These are phyloP conservation scores for Miniopterus natalensis DNA, from an alignment of 2,113 vertebrate genomes.

Conservation along the genomic window DNA sequence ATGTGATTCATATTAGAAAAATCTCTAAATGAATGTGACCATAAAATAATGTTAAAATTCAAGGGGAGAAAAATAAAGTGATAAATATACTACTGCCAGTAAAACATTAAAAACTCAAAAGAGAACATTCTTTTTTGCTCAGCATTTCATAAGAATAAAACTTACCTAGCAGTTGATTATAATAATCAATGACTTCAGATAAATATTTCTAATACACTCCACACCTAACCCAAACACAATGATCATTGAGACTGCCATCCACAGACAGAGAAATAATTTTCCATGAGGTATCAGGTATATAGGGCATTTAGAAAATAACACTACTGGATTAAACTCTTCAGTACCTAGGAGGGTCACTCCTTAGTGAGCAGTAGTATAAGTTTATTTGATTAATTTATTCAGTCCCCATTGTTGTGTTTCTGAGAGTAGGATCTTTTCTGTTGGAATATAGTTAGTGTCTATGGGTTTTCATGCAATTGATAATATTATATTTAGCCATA, in stretches of 20 bases:
- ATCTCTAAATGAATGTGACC: background rate
- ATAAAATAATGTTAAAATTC: slow-evolving; percentile 37
- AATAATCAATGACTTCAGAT: background rate
- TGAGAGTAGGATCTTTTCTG: background rate
- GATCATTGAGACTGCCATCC: background rate
- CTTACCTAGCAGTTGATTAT: background rate
- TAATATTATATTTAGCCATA: background rate
- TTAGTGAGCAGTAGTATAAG: background rate
- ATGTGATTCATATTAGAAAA: background rate
- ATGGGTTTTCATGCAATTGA: background rate
- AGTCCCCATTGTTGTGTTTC: background rate
- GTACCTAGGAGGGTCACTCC: background rate
- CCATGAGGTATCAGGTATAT: background rate
- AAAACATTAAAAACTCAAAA: slow-evolving; percentile 1
- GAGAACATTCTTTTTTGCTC: background rate
- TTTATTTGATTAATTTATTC: background rate
- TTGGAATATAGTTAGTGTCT: background rate
- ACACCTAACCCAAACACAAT: background rate
- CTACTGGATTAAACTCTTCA: background rate
- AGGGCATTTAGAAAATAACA: background rate
- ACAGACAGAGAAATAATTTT: background rate
- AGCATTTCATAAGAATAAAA: background rate
- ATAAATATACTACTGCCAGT: background rate
- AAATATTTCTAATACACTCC: background rate
- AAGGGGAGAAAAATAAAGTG: background rate